Conservation (phyloP, 2,888 invertebrate genomes). For the Eupeodes luniger region DNA sequence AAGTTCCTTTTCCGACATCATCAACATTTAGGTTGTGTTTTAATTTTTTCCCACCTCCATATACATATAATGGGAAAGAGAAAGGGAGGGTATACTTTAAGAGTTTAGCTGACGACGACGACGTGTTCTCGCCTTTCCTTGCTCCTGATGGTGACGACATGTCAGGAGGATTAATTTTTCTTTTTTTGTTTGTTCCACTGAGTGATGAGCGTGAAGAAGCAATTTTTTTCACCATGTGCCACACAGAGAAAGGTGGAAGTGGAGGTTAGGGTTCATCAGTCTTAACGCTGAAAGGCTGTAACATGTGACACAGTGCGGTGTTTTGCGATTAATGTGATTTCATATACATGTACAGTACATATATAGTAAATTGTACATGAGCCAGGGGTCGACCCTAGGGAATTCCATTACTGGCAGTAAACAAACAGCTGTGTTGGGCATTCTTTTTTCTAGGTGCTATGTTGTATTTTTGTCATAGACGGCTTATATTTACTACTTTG, state of each 20-base stretch:
- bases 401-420: not conserved
- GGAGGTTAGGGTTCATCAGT: not conserved
- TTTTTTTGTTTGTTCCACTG: not conserved
- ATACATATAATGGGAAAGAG: not conserved
- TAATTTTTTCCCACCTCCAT: not conserved
- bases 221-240: not conserved
- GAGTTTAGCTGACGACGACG: no score
- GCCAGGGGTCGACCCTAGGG: no score
- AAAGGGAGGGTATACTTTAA: not conserved
- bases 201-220: constrained; percentile 7
- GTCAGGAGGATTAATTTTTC: not conserved
- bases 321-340: constrained; percentile 13
- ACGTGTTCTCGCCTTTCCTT: not conserved
- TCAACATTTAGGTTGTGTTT: not conserved
- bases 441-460: not conserved
- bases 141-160: constrained; percentile 6
- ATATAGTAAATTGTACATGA: no score
- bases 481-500: not conserved
- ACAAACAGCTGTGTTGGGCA: not conserved
- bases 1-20: constrained; percentile 82
- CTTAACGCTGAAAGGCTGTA: constrained; percentile 2
- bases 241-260: not conserved
- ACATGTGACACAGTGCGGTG: constrained; percentile 27
- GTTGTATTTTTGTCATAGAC: no score
- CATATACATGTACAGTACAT: not conserved